Conservation (phyloP, 2,113 vertebrate species). For the Epinephelus cyanopodus region DNA sequence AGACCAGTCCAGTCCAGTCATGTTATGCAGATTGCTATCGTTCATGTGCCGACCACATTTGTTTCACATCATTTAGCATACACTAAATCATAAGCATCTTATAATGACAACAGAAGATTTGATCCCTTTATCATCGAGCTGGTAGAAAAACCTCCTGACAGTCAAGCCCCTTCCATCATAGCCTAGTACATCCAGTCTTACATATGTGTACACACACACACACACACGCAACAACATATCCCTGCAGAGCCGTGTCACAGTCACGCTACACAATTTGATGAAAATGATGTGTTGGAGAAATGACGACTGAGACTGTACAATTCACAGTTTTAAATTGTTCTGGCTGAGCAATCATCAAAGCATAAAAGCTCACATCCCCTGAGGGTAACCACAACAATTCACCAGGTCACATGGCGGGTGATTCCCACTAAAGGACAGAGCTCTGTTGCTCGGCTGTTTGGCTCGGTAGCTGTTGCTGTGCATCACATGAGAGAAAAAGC, state of each 20-base stretch:
- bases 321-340: slow-evolving; percentile 17
- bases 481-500: slow-evolving; percentile 38
- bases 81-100: slow-evolving; percentile 11
- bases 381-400: slow-evolving; percentile 40
- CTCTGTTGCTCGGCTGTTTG: slow-evolving; percentile 1
- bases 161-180: background rate
- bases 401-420: slow-evolving; percentile 21
- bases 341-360: slow-evolving; percentile 28
- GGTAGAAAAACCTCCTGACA: slow-evolving; percentile 10
- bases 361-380: slow-evolving; percentile 14
- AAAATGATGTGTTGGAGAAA: background rate
- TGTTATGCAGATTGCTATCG: background rate
- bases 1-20: background rate
- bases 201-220: background rate
- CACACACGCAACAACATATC: background rate
- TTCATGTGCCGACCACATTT: background rate
- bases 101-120: background rate
- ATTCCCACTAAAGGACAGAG: slow-evolving; percentile 12
- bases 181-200: background rate
- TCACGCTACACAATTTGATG: background rate
- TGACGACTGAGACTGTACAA: background rate
- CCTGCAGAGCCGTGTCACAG: background rate
- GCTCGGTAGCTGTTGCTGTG: background rate
- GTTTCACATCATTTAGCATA: background rate
- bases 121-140: background rate